These are phyloP conservation scores for Archips crataeganus DNA, from an alignment of 2,888 invertebrate species.

Conservation along the genomic window DNA sequence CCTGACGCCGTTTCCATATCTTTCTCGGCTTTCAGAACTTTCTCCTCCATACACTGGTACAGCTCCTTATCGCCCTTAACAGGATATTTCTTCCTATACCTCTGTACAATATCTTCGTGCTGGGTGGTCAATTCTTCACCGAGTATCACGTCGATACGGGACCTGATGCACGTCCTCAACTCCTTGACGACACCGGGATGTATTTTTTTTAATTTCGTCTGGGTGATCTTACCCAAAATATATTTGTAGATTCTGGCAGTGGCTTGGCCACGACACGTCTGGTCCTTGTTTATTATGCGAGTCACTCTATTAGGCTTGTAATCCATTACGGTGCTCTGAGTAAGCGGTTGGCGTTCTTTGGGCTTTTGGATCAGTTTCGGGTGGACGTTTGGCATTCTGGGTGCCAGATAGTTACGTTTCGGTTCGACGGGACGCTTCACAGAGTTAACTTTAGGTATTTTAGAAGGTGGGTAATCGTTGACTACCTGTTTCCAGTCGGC, in stretches of 20 bases:
- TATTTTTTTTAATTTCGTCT: neutral
- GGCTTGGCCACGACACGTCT: constrained; percentile 42
- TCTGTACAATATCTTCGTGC: constrained; percentile 32
- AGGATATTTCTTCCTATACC: constrained; percentile 44
- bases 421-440: neutral
- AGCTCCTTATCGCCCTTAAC: constrained; percentile 28
- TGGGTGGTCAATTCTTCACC: constrained; percentile 41
- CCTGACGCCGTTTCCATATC: neutral
- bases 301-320: constrained; percentile 1
- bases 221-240: neutral
- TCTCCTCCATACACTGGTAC: constrained; percentile 30
- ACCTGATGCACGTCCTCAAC: constrained; percentile 46
- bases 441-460: neutral
- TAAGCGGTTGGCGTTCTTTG: neutral
- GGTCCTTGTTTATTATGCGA: constrained; percentile 35
- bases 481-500: constrained; percentile 4
- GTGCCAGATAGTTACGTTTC: neutral
- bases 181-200: constrained; percentile 15
- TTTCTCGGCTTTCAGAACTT: neutral
- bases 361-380: neutral
- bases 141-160: constrained; percentile 49
- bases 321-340: neutral
- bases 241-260: constrained; percentile 36
- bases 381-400: neutral
- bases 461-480: constrained; percentile 22